Evolutionary conservation across 1,140 invertebrate species (phyloP), one percentile per base, ranked within the genome.

Genomic region (Rhyzopertha dominica): DNA sequence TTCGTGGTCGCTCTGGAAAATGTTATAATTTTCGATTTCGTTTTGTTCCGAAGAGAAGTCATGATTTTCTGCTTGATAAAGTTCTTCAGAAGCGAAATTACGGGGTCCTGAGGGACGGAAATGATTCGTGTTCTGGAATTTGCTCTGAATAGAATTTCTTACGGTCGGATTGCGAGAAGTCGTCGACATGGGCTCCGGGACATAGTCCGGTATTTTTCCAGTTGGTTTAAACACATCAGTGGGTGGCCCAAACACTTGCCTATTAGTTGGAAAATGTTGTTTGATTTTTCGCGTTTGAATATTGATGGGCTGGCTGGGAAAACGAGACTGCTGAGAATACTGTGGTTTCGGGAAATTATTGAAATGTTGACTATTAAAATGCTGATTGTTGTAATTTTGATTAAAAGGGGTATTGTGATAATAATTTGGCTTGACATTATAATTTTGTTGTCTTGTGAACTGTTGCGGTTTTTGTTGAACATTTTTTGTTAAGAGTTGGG

Each of bases 181-280:
- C 25, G n/a, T 9, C 25, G n/a, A n/a, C n/a, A n/a, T 14, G 12
- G 12, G 18, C n/a, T n/a, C n/a, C n/a, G n/a, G n/a, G 2, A n/a
- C n/a, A n/a, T n/a, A n/a, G n/a, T n/a, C n/a, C n/a, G n/a, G n/a
- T n/a, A n/a, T n/a, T n/a, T n/a, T n/a, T n/a, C n/a, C n/a, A n/a
- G n/a, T n/a, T n/a, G n/a, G n/a, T n/a, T 28, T 17, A 39, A 54
- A 51, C 4, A 43, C 47, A 25, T 53, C 44, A 44, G 22, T 43
- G 13, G 48, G 44, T 39, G 26, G 34, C 2, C 49, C 49, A 34
- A 54, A 54, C 7, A 51, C 49, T 43, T 54, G 40, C 20, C 13
- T 10, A 28, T 51, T 51, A 13, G 53, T 54, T 12, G 39, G 43
- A 20, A 41, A 51, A 34, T 48, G 34, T 12, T 39, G 14, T 30